Percentiles rank a stretch among this genome's conserved stretches.
phyloP scores from a whole-genome alignment of 1,140 invertebrate genomes.

The Amphibalanus amphitrite region DNA sequence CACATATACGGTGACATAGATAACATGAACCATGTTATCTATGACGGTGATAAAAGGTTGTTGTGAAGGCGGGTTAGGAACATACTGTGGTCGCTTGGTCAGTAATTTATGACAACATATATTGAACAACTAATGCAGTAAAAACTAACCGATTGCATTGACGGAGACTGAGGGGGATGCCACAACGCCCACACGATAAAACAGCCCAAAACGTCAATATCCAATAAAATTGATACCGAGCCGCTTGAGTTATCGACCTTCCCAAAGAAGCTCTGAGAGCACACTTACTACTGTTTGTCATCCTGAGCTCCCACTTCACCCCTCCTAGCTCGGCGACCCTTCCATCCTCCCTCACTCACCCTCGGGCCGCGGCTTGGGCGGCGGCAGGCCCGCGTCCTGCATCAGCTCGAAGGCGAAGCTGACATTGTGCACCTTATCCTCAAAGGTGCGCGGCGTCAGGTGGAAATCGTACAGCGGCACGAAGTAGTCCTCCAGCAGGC shows the following conservation, averaged over 20 bases:
- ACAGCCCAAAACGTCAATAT: not conserved
- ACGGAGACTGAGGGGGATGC: not conserved
- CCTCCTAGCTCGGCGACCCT: not conserved
- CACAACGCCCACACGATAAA: not conserved
- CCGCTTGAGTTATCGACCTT: not conserved
- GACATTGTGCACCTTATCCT: constrained; percentile 94
- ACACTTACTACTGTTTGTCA: not conserved
- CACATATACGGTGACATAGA: not conserved
- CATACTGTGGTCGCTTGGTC: not conserved
- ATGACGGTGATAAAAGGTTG: not conserved
- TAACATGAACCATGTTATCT: too few species aligned
- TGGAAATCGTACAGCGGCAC: constrained; percentile 91
- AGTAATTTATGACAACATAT: not conserved
- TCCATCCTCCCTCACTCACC: constrained; percentile 35
- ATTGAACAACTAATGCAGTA: not conserved
- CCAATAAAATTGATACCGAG: too few species aligned
- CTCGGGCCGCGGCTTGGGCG: constrained; percentile 89
- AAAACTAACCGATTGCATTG: not conserved
- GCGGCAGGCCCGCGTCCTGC: constrained; percentile 90
- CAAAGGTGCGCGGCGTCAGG: constrained; percentile 59
- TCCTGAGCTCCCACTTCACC: not conserved
- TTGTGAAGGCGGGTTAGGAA: not conserved
- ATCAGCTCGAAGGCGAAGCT: constrained; percentile 92
- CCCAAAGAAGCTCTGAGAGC: not conserved
- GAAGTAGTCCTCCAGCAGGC: constrained; percentile 92